These are phyloP conservation scores for Pelmatolapia mariae DNA, from an alignment of 2,113 vertebrate species.

Conservation along the genomic window DNA sequence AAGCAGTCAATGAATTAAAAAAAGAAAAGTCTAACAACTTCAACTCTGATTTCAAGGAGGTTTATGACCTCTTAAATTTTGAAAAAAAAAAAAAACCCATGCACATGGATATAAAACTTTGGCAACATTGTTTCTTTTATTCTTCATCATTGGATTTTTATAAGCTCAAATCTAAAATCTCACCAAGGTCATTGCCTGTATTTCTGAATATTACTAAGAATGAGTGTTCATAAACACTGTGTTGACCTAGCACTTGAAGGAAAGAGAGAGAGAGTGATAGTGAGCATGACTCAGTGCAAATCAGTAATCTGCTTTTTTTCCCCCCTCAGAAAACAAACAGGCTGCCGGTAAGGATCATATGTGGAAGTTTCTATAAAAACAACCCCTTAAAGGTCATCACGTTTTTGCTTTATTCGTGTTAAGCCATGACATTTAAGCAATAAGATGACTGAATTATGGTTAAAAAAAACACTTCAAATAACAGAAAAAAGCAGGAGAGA, in stretches of 20 bases:
- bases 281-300: neutral
- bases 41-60: neutral
- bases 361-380: constrained; percentile 22
- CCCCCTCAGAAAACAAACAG: neutral
- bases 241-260: neutral
- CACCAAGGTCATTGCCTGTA: neutral
- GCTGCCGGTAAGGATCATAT: neutral
- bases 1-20: neutral
- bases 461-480: neutral
- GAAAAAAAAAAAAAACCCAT: fast-evolving
- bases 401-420: constrained; percentile 10
- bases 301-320: neutral
- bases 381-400: constrained; percentile 39
- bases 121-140: neutral
- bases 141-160: neutral
- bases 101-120: neutral
- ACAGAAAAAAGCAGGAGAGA: neutral
- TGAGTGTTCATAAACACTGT: neutral
- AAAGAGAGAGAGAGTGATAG: neutral
- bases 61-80: neutral
- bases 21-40: neutral
- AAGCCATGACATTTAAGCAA: constrained; percentile 29
- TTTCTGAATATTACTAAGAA: neutral
- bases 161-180: neutral
- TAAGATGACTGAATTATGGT: constrained; percentile 5